phyloP scores from a whole-genome alignment of 2,888 invertebrate species.

The Caenorhabditis zanzibari region DNA sequence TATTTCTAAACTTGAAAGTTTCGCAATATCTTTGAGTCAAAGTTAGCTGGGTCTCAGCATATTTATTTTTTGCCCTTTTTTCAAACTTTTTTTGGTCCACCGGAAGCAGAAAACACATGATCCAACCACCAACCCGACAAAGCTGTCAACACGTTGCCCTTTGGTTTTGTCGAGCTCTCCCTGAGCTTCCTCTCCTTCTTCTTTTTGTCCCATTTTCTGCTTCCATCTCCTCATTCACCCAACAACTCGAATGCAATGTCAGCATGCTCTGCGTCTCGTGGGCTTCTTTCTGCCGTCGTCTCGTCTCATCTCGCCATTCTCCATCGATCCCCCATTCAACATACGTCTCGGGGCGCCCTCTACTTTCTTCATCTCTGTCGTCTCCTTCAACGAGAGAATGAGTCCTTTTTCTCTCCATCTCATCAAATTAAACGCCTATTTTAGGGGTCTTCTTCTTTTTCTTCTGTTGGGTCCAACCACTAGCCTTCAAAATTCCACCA shows the following conservation, averaged over 20 bases:
- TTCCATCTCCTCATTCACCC: constrained; percentile 19
- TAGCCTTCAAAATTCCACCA: constrained; percentile 23
- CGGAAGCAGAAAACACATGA: constrained; percentile 31
- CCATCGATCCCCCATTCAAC: constrained; percentile 42
- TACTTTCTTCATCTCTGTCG: constrained; percentile 43
- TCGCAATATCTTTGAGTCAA: neutral
- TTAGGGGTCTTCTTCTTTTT: constrained; percentile 31
- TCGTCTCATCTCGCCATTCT: constrained; percentile 34
- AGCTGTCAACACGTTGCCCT: constrained; percentile 42
- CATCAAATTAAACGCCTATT: constrained; percentile 62
- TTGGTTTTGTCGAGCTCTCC: constrained; percentile 48
- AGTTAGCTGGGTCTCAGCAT: too few relatives aligned
- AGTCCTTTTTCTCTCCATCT: constrained; percentile 39
- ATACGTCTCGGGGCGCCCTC: constrained; percentile 34
- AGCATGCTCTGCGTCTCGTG: constrained; percentile 21
- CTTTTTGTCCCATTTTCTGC: constrained; percentile 11
- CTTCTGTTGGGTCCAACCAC: constrained; percentile 14
- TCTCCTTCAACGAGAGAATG: constrained; percentile 28
- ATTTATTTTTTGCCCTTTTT: too few relatives aligned
- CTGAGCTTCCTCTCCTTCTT: constrained; percentile 29
- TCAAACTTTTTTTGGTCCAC: too few relatives aligned
- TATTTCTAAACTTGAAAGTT: neutral
- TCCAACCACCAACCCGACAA: constrained; percentile 15
- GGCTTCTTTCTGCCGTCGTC: neutral
- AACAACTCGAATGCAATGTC: constrained; percentile 40